phyloP scores from a whole-genome alignment of 2,113 vertebrate species.

The Aspiorhynchus laticeps region DNA sequence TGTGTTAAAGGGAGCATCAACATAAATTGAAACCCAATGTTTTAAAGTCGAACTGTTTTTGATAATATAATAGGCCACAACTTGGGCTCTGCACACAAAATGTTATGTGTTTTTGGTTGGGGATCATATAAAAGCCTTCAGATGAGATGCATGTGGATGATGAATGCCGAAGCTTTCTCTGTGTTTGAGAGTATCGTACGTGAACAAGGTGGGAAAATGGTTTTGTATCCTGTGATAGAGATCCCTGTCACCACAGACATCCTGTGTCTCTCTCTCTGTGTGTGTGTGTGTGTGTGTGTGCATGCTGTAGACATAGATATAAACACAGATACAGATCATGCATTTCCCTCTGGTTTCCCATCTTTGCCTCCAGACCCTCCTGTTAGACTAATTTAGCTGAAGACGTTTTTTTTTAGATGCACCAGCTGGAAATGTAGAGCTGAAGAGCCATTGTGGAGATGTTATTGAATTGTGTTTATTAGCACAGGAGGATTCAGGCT shows the following conservation, averaged over 20 bases:
- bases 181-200: background rate
- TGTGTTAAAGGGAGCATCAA: no score
- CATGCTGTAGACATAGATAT: background rate
- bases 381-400: background rate
- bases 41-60: background rate
- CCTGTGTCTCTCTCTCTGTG: background rate
- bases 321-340: background rate
- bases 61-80: background rate
- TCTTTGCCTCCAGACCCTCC: background rate
- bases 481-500: background rate
- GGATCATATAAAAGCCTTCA: background rate
- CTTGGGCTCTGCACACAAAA: background rate
- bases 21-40: background rate
- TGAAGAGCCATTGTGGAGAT: background rate
- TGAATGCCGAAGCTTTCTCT: background rate
- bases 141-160: background rate
- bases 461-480: background rate
- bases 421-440: background rate
- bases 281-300: background rate
- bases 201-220: background rate
- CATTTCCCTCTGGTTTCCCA: background rate
- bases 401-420: background rate
- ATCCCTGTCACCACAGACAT: conserved; percentile 14
- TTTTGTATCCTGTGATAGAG: background rate
- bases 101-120: no score